Evolutionary conservation across 2,113 vertebrate species (phyloP).

Genomic region (Tiliqua scincoides): DNA sequence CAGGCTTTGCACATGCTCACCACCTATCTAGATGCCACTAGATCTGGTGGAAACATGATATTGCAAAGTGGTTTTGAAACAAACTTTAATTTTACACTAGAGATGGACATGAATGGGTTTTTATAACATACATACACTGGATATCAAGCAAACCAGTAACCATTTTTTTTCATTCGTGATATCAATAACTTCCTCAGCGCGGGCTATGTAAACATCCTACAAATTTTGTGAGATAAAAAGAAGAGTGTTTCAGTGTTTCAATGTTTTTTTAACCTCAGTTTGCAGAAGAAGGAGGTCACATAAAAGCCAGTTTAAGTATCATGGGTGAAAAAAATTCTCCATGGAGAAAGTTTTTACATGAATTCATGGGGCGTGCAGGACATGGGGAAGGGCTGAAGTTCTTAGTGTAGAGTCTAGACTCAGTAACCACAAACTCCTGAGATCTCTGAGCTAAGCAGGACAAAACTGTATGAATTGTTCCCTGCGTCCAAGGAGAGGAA

Average conservation of each 20-base stretch:
- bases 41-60: no score
- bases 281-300: not conserved
- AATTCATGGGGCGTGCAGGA: no score
- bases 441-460: not conserved
- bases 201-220: not conserved
- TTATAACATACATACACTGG: not conserved
- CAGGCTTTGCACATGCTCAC: not conserved
- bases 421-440: not conserved
- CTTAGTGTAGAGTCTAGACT: not conserved
- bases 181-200: not conserved
- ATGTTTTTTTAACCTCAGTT: not conserved
- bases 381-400: not conserved
- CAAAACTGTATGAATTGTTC: not conserved
- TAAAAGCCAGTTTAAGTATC: not conserved
- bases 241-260: not conserved
- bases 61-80: not conserved
- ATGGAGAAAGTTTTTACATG: not conserved
- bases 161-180: not conserved
- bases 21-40: not conserved
- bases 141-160: not conserved
- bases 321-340: not conserved
- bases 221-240: not conserved
- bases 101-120: not conserved
- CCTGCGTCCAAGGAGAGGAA: not conserved
- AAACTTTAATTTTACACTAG: not conserved